phyloP scores from a whole-genome alignment of 1,140 invertebrate genomes.

The Palaemon carinicauda region DNA sequence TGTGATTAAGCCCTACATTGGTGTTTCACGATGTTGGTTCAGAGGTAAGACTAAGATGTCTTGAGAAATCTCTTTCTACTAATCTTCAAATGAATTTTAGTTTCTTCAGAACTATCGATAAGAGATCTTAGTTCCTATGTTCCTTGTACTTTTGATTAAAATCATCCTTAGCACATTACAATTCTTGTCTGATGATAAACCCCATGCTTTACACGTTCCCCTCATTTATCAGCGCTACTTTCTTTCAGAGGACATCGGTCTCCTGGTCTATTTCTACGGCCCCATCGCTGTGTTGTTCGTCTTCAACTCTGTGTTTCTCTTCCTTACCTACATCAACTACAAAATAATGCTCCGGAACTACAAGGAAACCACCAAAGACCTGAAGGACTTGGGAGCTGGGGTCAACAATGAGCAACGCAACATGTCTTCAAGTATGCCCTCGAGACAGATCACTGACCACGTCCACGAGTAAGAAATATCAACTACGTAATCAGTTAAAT shows the following conservation, averaged over 20 bases:
- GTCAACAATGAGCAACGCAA: too few relatives aligned
- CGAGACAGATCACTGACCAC: not conserved
- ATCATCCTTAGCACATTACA: too few relatives aligned
- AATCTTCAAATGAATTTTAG: not conserved
- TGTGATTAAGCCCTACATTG: not conserved
- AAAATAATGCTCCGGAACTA: not conserved
- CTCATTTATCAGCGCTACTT: not conserved
- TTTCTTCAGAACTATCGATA: not conserved
- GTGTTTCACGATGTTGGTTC: not conserved
- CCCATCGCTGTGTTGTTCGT: slow-evolving; percentile 17
- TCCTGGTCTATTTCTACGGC: slow-evolving; percentile 27
- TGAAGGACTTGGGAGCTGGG: not conserved
- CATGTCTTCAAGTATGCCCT: not conserved
- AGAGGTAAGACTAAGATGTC: not conserved
- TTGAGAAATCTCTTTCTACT: not conserved
- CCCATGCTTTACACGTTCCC: not conserved
- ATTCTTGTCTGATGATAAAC: not conserved
- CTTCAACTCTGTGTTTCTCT: not conserved
- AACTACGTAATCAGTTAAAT: too few relatives aligned
- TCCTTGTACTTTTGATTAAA: too few relatives aligned
- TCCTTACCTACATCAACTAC: slow-evolving; percentile 7
- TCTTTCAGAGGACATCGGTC: not conserved
- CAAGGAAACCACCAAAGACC: not conserved
- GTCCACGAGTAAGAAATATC: not conserved
- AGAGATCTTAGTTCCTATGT: too few relatives aligned